Evolutionary conservation across 1,140 invertebrate genomes (phyloP).

Genomic region (Drusus annulatus): DNA sequence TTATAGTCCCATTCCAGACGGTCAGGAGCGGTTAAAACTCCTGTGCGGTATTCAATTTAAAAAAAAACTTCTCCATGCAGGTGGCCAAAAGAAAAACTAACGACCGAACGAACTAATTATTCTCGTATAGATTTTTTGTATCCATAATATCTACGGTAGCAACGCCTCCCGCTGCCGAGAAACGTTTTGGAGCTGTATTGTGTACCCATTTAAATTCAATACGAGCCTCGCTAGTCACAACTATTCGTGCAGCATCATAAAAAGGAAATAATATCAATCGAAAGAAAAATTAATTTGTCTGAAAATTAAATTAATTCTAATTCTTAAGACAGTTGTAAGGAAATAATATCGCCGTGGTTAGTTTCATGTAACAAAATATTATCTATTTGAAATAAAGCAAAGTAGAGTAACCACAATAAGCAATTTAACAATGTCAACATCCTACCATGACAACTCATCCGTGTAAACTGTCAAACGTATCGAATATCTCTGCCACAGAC

Average conservation of each 20-base stretch:
- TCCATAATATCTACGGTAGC: background rate
- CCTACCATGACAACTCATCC: constrained; percentile 49
- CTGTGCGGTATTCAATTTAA: no score
- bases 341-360: background rate
- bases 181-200: background rate
- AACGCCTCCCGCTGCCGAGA: background rate
- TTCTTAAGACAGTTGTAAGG: background rate
- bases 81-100: background rate
- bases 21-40: no score
- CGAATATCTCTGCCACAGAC: constrained; percentile 33
- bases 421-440: constrained; percentile 52
- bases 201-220: background rate
- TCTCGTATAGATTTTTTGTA: background rate
- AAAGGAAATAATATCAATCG: no score
- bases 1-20: no score
- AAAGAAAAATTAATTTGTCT: background rate
- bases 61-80: no score
- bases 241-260: background rate
- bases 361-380: constrained; percentile 26
- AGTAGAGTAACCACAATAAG: constrained; percentile 34
- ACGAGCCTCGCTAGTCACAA: background rate
- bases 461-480: constrained; percentile 49
- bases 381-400: constrained; percentile 20
- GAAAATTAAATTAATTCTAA: background rate
- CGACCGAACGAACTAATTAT: background rate